Base-by-base conservation (phyloP, 2,113 vertebrate genomes). In the Oncorhynchus mykiss region DNA sequence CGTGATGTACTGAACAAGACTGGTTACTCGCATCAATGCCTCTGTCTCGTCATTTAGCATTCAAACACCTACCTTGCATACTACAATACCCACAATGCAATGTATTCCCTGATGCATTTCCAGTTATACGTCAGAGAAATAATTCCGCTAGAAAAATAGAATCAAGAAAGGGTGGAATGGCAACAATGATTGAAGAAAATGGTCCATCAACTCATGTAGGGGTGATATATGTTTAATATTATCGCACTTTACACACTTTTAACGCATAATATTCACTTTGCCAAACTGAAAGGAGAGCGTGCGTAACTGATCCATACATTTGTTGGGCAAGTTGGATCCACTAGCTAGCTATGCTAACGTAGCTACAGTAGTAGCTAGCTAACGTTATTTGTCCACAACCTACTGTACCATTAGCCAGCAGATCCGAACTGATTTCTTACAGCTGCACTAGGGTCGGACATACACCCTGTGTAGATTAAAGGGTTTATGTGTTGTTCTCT, bases 111-210 rank as follows among this genome's bases (percentile, higher is more conserved):
- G 45, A 49, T 48, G 18, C 2, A 74, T 39, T 89, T 89, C 88
- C 86, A 80, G n/a, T 0, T 49, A 86, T 90, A 78, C 86, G 73
- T 88, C 85, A 1, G 16, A 18, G 0, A 86, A 87, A 81, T 39
- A 4, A 25, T 3, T 89, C 88, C 89, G 82, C 29, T 7, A 5
- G 29, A 22, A 27, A 80, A 83, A 83, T 22, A 57, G 8, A 45
- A 45, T 5, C 27, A 34, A 69, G 74, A 57, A 76, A 67, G 64
- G 65, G 71, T 60, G 51, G 18, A 34, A 80, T 91, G 89, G 88
- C 87, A 71, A 84, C 91, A 79, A 88, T 84, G 82, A 89, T 88
- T 27, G 91, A 92, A 29, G 91, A 91, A 85, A 92, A 92, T 51
- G 91, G 92, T 78, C 90, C 90, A 66, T 80, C 88, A 25, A 73